Percentiles rank a stretch among this genome's conserved stretches.
phyloP scores from a whole-genome alignment of 2,888 invertebrate genomes.

The Taphrorychus bicolor region DNA sequence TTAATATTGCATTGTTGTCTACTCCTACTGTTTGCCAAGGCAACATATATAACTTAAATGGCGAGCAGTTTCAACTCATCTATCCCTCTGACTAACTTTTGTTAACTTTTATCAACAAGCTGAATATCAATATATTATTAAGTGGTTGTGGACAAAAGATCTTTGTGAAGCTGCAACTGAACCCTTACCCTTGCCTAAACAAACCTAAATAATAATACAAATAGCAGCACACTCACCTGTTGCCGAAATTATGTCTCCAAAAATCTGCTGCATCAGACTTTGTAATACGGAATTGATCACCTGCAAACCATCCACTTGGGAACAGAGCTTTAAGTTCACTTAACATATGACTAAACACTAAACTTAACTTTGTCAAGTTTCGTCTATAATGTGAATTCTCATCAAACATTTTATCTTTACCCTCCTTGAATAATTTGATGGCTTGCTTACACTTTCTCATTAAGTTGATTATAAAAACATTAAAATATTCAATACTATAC shows the following conservation, averaged over 20 bases:
- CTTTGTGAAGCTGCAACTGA: no score
- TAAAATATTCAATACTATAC: slow-evolving; percentile 96
- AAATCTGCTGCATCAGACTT: slow-evolving; percentile 99
- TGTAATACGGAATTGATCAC: slow-evolving; percentile 97
- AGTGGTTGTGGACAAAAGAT: no score
- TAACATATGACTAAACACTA: slow-evolving; percentile 99
- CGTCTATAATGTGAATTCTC: slow-evolving; percentile 93
- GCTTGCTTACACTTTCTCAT: slow-evolving; percentile 99
- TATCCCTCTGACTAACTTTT: no score
- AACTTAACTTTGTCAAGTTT: slow-evolving; percentile 95
- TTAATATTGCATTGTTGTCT: no score
- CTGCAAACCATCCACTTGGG: slow-evolving; percentile 94
- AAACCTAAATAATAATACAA: no score
- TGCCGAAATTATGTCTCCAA: slow-evolving; percentile 95
- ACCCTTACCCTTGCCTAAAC: no score
- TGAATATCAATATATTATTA: no score
- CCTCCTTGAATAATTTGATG: slow-evolving; percentile 97
- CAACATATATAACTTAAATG: no score
- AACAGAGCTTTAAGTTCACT: slow-evolving; percentile 98
- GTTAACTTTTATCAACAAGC: no score
- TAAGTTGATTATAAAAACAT: slow-evolving; percentile 96
- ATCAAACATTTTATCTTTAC: slow-evolving; percentile 98
- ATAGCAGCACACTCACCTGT: slow-evolving; percentile 75
- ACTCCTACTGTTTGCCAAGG: no score
- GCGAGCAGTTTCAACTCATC: no score